Base-by-base conservation (phyloP, 2,797 vertebrate genomes). In the Botia almorhae region DNA sequence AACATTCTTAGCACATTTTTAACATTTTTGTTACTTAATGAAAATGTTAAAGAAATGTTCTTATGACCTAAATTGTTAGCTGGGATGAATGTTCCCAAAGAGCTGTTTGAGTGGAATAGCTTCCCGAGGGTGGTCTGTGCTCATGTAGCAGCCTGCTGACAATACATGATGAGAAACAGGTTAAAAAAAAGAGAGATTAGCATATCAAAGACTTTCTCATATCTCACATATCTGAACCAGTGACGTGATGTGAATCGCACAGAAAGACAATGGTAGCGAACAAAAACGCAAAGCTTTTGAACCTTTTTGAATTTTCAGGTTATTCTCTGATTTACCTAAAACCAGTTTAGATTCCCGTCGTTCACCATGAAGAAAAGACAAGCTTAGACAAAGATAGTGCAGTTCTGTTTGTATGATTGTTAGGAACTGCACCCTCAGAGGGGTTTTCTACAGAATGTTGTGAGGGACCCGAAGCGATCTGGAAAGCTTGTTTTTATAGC, bases 121-220 rank as follows among this genome's bases (percentile, higher is more conserved):
- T 68, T 67, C 70, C 73, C 63, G 39, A 16, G 48, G 69, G 72
- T 76, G 14, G 58, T 82, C 26, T 64, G 53, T 80, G 81, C 72
- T 71, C 75, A 19, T 71, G 68, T 74, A 77, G 51, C 75, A 29
- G 56, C 17, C 60, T 82, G 77, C 74, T 79, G 74, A 78, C 69
- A 72, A 71, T 72, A 81, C 74, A 56, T 74, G 69, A 78, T 78
- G 39, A 76, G 67, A 68, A 69, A 56, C 58, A 48, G 61, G 73
- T 74, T 74, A 50, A 68, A 80, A 80, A 76, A 82, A 55, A 43
- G 17, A 26, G 60, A 48, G 43, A 78, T 84, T 84, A 75, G 75
- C 70, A 80, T 80, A 78, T 83, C 53, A 82, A 80, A 82, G 80
- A 65, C 74, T 84, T 80, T 74, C 51, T 33, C 46, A 17, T 13